Evolutionary conservation across 2,888 invertebrate species (phyloP).

Genomic region (Drosophila paucipuncta): DNA sequence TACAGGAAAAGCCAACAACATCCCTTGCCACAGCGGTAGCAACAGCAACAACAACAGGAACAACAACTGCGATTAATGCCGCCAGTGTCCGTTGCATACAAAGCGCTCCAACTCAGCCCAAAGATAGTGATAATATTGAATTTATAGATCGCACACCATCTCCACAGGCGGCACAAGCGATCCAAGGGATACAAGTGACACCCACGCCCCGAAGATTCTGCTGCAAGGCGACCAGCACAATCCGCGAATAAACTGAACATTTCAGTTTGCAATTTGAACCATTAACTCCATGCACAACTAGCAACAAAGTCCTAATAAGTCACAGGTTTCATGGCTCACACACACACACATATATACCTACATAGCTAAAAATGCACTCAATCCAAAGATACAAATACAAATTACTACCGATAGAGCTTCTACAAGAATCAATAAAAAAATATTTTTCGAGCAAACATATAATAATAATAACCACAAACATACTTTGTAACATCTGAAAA

Average conservation of each 20-base stretch:
- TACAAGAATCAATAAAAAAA: conserved; percentile 25
- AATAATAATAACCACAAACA: neutral
- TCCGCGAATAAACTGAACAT: conserved; percentile 37
- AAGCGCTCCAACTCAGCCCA: conserved; percentile 29
- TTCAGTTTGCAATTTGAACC: conserved; percentile 3
- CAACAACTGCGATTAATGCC: conserved; percentile 32
- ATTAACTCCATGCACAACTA: conserved; percentile 25
- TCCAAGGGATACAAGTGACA: conserved; percentile 21
- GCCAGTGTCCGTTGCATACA: conserved; percentile 46
- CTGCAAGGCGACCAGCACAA: conserved; percentile 55
- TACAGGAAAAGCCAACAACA: conserved; percentile 76
- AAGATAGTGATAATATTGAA: conserved; percentile 82
- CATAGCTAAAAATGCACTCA: conserved; percentile 6
- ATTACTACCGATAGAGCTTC: conserved; percentile 22
- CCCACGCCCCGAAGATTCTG: conserved; percentile 51
- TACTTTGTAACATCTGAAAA: conserved; percentile 17
- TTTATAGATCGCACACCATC: conserved; percentile 85
- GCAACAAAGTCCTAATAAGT: conserved; percentile 10
- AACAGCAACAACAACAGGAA: conserved; percentile 1
- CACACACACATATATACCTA: conserved; percentile 2
- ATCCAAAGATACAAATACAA: conserved; percentile 13
- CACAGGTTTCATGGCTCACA: conserved; percentile 57
- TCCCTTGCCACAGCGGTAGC: conserved; percentile 22
- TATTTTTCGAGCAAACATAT: conserved; percentile 64
- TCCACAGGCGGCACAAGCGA: conserved; percentile 61